These are phyloP conservation scores for Coenonympha arcania DNA, from an alignment of 2,888 invertebrate genomes.

Conservation along the genomic window DNA sequence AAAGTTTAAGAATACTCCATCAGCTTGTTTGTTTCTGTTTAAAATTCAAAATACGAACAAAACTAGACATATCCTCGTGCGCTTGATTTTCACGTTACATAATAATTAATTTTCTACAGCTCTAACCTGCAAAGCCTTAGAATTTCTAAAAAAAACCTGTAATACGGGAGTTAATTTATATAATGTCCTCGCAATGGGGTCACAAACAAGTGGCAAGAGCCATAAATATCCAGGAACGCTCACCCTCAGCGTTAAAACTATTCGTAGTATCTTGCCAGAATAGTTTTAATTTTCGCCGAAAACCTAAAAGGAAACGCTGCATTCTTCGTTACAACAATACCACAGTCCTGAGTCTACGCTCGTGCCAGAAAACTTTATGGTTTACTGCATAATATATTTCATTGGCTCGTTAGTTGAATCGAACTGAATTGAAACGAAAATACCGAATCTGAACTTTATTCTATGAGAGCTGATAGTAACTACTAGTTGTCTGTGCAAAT, in stretches of 20 bases:
- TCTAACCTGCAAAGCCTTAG: too few species aligned
- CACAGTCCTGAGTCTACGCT: constrained; percentile 29
- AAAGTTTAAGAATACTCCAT: too few species aligned
- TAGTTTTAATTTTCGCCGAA: constrained; percentile 46
- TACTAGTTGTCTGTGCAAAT: too few species aligned
- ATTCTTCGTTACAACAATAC: constrained; percentile 35
- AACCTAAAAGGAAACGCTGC: constrained; percentile 35
- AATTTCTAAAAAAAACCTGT: too few species aligned
- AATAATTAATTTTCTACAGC: too few species aligned
- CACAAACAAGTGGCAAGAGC: constrained; percentile 1
- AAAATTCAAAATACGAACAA: too few species aligned
- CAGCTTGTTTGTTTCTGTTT: too few species aligned
- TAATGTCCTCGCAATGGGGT: neutral
- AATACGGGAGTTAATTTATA: neutral
- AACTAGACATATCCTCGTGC: too few species aligned
- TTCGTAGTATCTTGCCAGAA: constrained; percentile 40
- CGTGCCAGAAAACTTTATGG: constrained; percentile 51
- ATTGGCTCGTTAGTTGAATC: constrained; percentile 48
- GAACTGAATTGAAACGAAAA: constrained; percentile 48
- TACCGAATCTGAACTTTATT: constrained; percentile 21
- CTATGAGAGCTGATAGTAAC: too few species aligned
- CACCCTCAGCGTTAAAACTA: constrained; percentile 25
- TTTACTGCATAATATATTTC: constrained; percentile 33
- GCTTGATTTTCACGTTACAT: too few species aligned
- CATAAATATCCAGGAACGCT: constrained; percentile 26